These are phyloP conservation scores for Drosophila novamexicana DNA, from an alignment of 1,140 invertebrate genomes.

Conservation along the genomic window DNA sequence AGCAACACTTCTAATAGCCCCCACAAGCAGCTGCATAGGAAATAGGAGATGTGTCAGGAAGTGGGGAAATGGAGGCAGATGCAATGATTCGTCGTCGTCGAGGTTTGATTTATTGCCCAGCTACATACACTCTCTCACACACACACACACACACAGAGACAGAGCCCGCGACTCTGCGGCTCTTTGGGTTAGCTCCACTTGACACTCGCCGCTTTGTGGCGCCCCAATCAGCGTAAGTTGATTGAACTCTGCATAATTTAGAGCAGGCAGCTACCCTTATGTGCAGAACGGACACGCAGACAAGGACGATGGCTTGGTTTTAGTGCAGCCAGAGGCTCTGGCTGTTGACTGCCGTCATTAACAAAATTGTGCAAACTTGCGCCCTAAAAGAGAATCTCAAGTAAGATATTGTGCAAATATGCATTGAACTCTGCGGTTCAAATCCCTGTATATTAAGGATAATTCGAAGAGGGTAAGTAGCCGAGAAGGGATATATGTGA, in stretches of 20 bases:
- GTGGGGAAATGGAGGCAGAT: constrained; percentile 9
- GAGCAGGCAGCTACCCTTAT: constrained; percentile 14
- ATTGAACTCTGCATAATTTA: constrained; percentile 67
- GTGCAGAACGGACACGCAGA: constrained; percentile 31
- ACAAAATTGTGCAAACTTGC: constrained; percentile 51
- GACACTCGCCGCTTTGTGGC: constrained; percentile 62
- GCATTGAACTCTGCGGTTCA: constrained; percentile 16
- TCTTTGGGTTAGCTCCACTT: constrained; percentile 41
- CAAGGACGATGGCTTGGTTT: constrained; percentile 12
- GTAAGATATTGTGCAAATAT: constrained; percentile 41
- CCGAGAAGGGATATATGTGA: neutral
- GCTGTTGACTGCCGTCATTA: constrained; percentile 53
- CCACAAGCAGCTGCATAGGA: constrained; percentile 1
- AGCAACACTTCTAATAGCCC: constrained; percentile 52
- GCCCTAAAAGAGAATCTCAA: constrained; percentile 37
- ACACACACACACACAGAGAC: constrained; percentile 6
- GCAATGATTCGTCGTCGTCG: constrained; percentile 32
- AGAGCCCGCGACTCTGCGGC: constrained; percentile 29
- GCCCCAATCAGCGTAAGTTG: constrained; percentile 63
- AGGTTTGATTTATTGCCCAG: constrained; percentile 55
- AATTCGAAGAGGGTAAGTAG: neutral
- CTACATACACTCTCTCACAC: constrained; percentile 7
- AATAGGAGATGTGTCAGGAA: neutral
- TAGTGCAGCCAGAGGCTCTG: constrained; percentile 26
- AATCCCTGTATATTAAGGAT: neutral